Evolutionary conservation across 2,888 invertebrate genomes (phyloP), one percentile per base, ranked within the genome.

Genomic region (Cephus spinipes): DNA sequence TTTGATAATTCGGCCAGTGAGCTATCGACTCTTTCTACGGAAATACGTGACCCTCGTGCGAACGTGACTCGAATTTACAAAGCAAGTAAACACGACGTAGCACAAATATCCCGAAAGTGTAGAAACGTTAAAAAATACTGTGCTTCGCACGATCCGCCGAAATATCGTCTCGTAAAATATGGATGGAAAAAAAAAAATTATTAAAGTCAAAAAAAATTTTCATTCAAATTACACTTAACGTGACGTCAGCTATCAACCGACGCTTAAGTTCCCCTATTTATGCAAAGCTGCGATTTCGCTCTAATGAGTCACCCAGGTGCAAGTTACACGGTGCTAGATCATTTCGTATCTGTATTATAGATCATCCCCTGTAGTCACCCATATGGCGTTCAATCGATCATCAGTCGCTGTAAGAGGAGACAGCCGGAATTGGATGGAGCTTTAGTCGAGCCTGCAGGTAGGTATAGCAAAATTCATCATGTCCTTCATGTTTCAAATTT

Each of bases 331-430:
- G 71, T 12, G 31, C 71, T 71, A 71, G 71, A 71, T 71, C 71
- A 71, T 71, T 71, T 31, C 71, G 23, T 55, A 55, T 55, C 23
- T 55, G 23, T 55, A 55, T 23, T 55, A 55, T 71, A 71, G 71
- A 71, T 71, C 71, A 71, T 71, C 15, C 33, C 12, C 9, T 33
- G 71, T 71, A 71, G 71, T 30, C 32, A 32, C 71, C 71, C 71
- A 33, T 71, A 33, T 32, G 32, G 32, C 71, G 71, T 31, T 71
- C 71, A 23, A 71, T 71, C 71, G 71, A 71, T 71, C 71, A 71
- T 33, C 31, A 71, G 71, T 23, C 33, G 71, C 55, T 23, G 55
- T 55, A 55, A 55, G 55, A 55, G 55, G 31, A 23, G 71, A 71
- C 71, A 71, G 32, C 32, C 33, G 4, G 71, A 71, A 71, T 71